These are phyloP conservation scores for Platerodrilus igneus DNA, from an alignment of 2,888 invertebrate genomes.

Conservation along the genomic window DNA sequence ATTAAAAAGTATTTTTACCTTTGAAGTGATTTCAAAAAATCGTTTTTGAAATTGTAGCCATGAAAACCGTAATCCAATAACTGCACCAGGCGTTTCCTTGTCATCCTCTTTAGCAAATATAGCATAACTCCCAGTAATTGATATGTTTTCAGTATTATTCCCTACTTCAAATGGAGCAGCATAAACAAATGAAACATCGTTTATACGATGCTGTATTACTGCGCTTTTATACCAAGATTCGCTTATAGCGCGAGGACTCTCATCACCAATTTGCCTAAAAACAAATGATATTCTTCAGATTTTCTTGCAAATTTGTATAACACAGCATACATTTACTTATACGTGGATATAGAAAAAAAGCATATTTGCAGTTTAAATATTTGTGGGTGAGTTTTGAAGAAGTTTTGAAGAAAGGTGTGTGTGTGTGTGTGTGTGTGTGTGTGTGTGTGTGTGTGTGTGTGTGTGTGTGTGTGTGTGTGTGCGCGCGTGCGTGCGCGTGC, in stretches of 20 bases:
- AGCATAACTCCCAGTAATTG: constrained; percentile 78
- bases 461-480: too few species aligned
- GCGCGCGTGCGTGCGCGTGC: too few species aligned
- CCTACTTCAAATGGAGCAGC: constrained; percentile 62
- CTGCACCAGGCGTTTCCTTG: constrained; percentile 77
- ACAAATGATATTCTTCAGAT: constrained; percentile 1
- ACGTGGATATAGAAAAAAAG: neutral
- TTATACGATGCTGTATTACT: constrained; percentile 75
- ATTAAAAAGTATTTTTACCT: too few species aligned
- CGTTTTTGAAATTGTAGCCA: constrained; percentile 64
- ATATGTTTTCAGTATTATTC: constrained; percentile 52
- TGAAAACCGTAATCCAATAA: constrained; percentile 81
- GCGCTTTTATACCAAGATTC: constrained; percentile 91
- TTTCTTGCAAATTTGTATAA: neutral
- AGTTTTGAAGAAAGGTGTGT: too few species aligned
- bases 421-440: too few species aligned
- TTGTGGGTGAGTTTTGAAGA: too few species aligned
- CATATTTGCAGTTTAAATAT: too few species aligned
- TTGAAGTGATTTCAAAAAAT: constrained; percentile 65
- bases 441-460: too few species aligned
- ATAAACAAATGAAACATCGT: constrained; percentile 72
- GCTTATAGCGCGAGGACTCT: constrained; percentile 72
- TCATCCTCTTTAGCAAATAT: constrained; percentile 76
- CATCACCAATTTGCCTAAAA: constrained; percentile 69
- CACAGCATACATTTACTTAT: too few species aligned